phyloP scores from a whole-genome alignment of 2,888 invertebrate genomes.

The Tryphoninae sp. region DNA sequence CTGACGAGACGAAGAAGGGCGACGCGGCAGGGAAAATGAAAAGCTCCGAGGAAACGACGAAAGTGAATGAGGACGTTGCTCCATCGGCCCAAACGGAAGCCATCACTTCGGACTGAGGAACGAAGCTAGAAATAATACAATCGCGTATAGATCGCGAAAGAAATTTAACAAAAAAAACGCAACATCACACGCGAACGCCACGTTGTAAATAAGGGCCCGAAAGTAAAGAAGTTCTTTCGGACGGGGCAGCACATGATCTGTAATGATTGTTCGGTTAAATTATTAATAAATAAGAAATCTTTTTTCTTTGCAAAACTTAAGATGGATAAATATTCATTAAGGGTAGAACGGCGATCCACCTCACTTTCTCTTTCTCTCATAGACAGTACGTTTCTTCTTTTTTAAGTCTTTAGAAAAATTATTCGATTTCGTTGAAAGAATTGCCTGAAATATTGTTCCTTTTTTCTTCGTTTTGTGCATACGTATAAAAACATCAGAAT shows the following conservation, averaged over 20 bases:
- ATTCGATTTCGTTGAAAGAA: background rate
- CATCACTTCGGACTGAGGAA: slow-evolving; percentile 64
- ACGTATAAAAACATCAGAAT: background rate
- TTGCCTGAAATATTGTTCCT: background rate
- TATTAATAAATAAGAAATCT: slow-evolving; percentile 31
- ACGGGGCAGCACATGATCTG: background rate
- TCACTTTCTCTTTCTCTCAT: background rate
- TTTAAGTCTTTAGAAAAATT: background rate
- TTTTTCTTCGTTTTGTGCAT: background rate
- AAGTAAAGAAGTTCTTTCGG: background rate
- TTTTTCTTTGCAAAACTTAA: slow-evolving; percentile 19
- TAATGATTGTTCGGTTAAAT: slow-evolving; percentile 6
- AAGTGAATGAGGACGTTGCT: slow-evolving; percentile 18
- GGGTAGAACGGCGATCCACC: slow-evolving; percentile 27
- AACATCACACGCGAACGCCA: background rate
- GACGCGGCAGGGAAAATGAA: slow-evolving; percentile 6
- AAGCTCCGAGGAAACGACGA: slow-evolving; percentile 21
- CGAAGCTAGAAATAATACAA: background rate
- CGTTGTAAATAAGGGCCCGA: background rate
- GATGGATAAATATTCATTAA: slow-evolving; percentile 2
- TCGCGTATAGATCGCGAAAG: background rate
- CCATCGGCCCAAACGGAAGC: slow-evolving; percentile 60
- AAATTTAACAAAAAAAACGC: slow-evolving; percentile 10
- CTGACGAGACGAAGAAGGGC: slow-evolving; percentile 45
- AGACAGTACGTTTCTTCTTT: background rate